Evolutionary conservation across 2,113 vertebrate genomes (phyloP).

Genomic region (Lycaon pictus): DNA sequence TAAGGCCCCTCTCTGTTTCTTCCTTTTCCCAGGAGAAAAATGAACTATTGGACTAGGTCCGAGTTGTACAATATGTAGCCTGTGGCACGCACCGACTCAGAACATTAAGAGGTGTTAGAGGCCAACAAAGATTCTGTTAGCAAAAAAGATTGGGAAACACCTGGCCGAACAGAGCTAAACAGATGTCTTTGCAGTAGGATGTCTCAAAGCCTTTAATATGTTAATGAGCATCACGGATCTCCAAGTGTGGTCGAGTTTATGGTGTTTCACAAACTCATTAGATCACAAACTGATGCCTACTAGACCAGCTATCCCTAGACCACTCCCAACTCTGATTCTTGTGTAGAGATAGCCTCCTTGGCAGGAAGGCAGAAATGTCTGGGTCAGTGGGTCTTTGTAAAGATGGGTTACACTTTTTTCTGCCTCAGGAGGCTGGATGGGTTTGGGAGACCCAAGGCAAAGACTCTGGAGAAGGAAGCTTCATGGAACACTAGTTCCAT

Average conservation of each 20-base stretch:
- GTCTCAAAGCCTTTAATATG: constrained; percentile 42
- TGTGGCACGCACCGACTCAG: constrained; percentile 38
- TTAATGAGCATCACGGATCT: not conserved
- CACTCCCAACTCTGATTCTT: not conserved
- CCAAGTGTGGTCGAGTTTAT: not conserved
- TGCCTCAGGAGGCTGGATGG: not conserved
- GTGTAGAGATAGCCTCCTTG: not conserved
- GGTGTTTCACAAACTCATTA: constrained; percentile 30
- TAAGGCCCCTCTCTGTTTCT: not conserved
- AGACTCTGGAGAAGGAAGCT: not conserved
- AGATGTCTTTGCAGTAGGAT: constrained; percentile 43
- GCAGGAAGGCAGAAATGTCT: not conserved
- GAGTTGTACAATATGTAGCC: not conserved
- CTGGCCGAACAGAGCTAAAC: constrained; percentile 24
- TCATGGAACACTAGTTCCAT: not conserved
- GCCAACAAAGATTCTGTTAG: not conserved
- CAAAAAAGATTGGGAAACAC: constrained; percentile 43
- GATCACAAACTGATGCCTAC: constrained; percentile 13
- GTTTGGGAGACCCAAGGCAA: not conserved
- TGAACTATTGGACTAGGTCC: not conserved
- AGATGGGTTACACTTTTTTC: not conserved
- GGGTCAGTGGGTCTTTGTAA: not conserved
- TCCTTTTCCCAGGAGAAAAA: constrained; percentile 35
- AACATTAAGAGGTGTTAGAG: not conserved
- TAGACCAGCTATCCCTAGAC: not conserved